Evolutionary conservation across 2,113 vertebrate species (phyloP).

Genomic region (Myxocyprinus asiaticus): DNA sequence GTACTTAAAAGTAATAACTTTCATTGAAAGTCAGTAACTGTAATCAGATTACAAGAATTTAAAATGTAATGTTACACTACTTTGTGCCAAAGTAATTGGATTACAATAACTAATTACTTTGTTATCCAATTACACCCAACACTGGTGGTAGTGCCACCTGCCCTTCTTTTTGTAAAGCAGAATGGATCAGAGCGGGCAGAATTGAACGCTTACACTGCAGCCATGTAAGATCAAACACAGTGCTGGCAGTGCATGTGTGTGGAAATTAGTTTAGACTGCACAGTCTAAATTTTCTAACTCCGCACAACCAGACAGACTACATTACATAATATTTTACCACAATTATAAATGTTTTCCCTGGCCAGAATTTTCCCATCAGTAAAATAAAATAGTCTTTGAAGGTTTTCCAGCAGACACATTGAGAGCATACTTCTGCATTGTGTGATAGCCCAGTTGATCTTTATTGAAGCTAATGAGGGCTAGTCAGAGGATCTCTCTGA

Average conservation of each 20-base stretch:
- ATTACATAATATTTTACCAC: too few relatives aligned
- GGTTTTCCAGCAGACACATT: background rate
- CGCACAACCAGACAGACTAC: too few relatives aligned
- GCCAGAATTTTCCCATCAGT: background rate
- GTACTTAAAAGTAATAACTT: too few relatives aligned
- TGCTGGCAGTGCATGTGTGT: background rate
- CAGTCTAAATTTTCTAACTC: too few relatives aligned
- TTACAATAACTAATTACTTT: too few relatives aligned
- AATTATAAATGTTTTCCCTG: background rate
- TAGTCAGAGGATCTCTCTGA: background rate
- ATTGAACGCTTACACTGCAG: background rate
- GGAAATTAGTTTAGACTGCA: slow-evolving; percentile 26
- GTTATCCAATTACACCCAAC: too few relatives aligned
- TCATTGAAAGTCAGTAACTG: too few relatives aligned
- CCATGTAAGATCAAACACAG: background rate
- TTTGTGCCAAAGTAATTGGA: too few relatives aligned
- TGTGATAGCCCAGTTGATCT: slow-evolving; percentile 4
- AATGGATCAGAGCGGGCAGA: background rate
- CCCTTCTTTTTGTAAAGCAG: slow-evolving; percentile 10
- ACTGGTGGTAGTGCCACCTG: slow-evolving; percentile 11
- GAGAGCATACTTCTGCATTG: background rate
- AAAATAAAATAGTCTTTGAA: background rate
- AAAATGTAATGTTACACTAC: too few relatives aligned
- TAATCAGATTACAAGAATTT: too few relatives aligned
- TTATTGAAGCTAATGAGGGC: slow-evolving; percentile 34